Percentiles rank a stretch among this genome's conserved stretches.
phyloP scores from a whole-genome alignment of 30 jellyfish, hydroid and myxozoan genomes.

The Mastigias papua region DNA sequence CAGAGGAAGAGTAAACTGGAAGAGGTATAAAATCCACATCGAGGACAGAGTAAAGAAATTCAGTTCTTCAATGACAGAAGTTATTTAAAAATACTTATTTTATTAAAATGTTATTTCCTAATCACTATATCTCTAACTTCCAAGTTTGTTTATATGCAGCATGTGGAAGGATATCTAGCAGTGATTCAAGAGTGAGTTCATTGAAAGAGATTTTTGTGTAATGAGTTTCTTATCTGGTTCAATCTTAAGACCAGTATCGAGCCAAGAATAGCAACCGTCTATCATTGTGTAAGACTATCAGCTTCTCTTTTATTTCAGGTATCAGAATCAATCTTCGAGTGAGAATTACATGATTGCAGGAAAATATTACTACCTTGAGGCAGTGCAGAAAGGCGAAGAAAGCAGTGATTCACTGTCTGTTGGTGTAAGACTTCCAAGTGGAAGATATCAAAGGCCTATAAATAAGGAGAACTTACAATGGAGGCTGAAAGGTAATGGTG shows the following conservation, averaged over 20 bases:
- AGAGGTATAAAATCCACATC: no score
- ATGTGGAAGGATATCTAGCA: no score
- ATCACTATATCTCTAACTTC: no score
- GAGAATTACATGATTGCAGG: slow-evolving; percentile 93
- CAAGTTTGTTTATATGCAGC: no score
- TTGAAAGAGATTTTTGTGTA: not conserved
- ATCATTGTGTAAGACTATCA: no score
- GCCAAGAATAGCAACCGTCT: not conserved
- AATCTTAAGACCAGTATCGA: no score
- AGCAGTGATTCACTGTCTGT: slow-evolving; percentile 96
- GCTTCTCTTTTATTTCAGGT: slow-evolving; percentile 49
- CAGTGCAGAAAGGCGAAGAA: slow-evolving; percentile 95
- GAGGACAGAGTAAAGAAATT: no score
- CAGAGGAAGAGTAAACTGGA: no score
- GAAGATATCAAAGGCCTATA: slow-evolving; percentile 97
- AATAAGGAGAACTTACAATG: slow-evolving; percentile 93
- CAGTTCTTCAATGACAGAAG: no score
- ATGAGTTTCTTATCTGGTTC: no score
- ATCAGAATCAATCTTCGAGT: slow-evolving; percentile 85
- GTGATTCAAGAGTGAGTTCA: not conserved
- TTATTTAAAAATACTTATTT: no score
- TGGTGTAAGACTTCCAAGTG: slow-evolving; percentile 98
- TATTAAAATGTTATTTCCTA: no score
- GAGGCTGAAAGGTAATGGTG: slow-evolving; percentile 87
- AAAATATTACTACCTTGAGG: slow-evolving; percentile 89